Evolutionary conservation across 2,113 vertebrate genomes (phyloP), one percentile per base, ranked within the genome.

Genomic region (Barbus barbus): DNA sequence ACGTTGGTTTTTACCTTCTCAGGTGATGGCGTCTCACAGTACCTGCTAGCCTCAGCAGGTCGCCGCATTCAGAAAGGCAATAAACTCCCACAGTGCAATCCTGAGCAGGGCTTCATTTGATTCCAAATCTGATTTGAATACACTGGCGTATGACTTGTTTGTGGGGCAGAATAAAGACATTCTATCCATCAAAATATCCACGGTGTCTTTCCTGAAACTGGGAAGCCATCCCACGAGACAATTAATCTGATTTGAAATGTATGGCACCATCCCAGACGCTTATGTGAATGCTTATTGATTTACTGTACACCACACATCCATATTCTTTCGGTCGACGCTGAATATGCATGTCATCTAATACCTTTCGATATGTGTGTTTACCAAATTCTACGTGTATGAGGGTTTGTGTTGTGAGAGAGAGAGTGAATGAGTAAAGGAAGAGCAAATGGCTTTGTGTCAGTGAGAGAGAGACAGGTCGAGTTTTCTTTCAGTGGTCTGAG

Each of bases 221-320:
- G 82, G 63, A 85, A 78, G 72, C 77, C 22, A 51, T 85, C 85
- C 80, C 83, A 86, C 33, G 8, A 75, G 77, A 84, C 86, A 88
- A 88, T 80, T 88, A 76, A 86, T 88, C 80, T 81, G 60, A 87
- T 87, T 84, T 83, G 41, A 89, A 83, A 81, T 75, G 46, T 71
- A 81, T 86, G 82, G 80, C 67, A 80, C 58, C 36, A 78, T 56
- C 65, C 72, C 78, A 84, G 77, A 74, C 24, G 41, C 82, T 87
- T 67, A 78, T 84, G 74, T 60, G 82, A 78, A 78, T 56, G 48
- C 41, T 79, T 87, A 87, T 86, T 83, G 86, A 86, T 88, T 88
- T 86, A 83, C 76, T 84, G 76, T 76, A 63, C 58, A 72, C 79
- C 79, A 56, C 75, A 77, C 61, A 86, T 84, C 74, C 86, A 86